A percentile compares a stretch with the other conserved stretches of the same genome.
Evolutionary conservation across 2,797 vertebrate genomes (phyloP).

Genomic region (Rhabdophis nuchalis): DNA sequence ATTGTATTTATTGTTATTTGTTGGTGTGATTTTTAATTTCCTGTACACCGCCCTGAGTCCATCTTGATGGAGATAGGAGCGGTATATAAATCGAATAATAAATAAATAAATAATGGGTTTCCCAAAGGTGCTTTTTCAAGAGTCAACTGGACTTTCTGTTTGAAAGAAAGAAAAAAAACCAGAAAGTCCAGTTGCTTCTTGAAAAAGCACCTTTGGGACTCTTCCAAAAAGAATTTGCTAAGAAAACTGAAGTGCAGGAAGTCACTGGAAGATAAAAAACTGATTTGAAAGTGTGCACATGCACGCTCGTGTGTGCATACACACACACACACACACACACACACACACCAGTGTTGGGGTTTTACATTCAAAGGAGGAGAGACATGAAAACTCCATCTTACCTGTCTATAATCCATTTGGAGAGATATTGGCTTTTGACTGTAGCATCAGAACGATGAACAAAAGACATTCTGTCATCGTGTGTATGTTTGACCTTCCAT

Average conservation of each 20-base stretch:
- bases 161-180: too few relatives aligned
- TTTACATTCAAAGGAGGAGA: neutral
- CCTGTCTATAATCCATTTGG: neutral
- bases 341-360: neutral
- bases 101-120: too few relatives aligned
- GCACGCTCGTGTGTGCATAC: accelerated
- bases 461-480: neutral
- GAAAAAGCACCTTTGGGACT: too few relatives aligned
- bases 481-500: neutral
- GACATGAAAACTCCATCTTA: too few relatives aligned
- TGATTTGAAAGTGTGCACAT: neutral
- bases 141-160: too few relatives aligned
- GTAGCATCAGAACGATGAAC: neutral
- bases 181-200: too few relatives aligned
- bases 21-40: too few relatives aligned
- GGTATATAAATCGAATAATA: too few relatives aligned
- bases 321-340: neutral
- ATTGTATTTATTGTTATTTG: too few relatives aligned
- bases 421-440: neutral
- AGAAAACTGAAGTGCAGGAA: neutral
- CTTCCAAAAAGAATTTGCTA: neutral
- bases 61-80: too few relatives aligned
- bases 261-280: neutral
- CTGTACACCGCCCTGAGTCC: too few relatives aligned
- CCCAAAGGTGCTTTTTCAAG: too few relatives aligned